Evolutionary conservation across 2,113 vertebrate genomes (phyloP).

Genomic region (Uropsilus gracilis): DNA sequence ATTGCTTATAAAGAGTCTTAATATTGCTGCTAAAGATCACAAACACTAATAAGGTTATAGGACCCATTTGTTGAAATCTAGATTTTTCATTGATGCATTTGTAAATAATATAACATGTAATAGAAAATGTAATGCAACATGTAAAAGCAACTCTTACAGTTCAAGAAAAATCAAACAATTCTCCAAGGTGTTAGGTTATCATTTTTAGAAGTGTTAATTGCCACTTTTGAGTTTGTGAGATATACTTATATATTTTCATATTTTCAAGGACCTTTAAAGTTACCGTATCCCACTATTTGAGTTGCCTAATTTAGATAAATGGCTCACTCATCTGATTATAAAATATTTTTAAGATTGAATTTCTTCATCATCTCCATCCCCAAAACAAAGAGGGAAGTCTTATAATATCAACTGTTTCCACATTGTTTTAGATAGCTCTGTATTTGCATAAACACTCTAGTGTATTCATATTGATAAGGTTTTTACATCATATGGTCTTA

Average conservation of each 20-base stretch:
- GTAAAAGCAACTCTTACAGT: background rate
- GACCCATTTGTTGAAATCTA: background rate
- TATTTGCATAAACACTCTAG: background rate
- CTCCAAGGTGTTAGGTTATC: background rate
- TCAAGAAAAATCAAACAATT: background rate
- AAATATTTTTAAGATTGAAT: background rate
- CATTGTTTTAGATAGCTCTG: background rate
- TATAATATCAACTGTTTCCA: background rate
- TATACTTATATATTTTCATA: background rate
- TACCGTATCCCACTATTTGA: background rate
- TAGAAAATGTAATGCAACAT: background rate
- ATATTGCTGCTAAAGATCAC: conserved; percentile 1
- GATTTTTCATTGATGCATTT: background rate
- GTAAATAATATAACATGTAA: background rate
- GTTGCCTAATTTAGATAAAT: background rate
- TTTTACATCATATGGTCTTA: background rate
- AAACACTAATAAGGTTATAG: background rate
- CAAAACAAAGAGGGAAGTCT: background rate
- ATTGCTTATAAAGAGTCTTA: background rate
- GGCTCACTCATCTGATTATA: background rate
- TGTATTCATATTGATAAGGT: background rate
- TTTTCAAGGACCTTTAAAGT: background rate
- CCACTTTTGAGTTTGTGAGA: background rate
- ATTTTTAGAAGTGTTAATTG: background rate
- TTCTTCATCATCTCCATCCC: background rate